Evolutionary conservation across 2,797 vertebrate genomes (phyloP).

Genomic region (Odontamblyopus rebecca): DNA sequence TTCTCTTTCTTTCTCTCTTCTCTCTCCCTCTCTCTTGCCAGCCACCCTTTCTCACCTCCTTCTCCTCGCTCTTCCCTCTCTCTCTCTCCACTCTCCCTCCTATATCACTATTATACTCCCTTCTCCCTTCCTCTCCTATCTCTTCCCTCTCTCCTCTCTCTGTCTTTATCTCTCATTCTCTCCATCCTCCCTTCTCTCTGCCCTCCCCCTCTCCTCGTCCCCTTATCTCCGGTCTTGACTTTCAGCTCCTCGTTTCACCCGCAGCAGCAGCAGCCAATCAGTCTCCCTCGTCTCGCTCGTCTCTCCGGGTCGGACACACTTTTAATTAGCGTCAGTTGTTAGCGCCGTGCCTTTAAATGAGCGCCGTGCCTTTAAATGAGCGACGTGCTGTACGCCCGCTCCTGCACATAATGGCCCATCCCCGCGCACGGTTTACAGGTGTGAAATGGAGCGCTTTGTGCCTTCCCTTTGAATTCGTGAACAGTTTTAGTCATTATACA

Average conservation of each 20-base stretch:
- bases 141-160: neutral
- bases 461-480: neutral
- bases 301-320: constrained; percentile 31
- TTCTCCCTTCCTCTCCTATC: neutral
- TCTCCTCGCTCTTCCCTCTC: neutral
- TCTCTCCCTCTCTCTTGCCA: neutral
- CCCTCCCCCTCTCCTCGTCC: neutral
- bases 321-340: constrained; percentile 62
- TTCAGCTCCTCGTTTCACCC: no score
- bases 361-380: constrained; percentile 2
- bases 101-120: neutral
- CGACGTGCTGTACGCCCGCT: neutral
- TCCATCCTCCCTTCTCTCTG: neutral
- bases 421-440: no score
- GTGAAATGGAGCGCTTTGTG: neutral
- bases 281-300: constrained; percentile 5
- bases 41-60: neutral
- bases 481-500: neutral
- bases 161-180: neutral
- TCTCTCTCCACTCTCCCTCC: neutral
- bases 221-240: no score
- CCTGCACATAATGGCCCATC: neutral
- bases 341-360: constrained; percentile 20
- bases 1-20: neutral
- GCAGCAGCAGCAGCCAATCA: no score